A percentile compares a stretch with the other conserved stretches of the same genome.
Evolutionary conservation across 2,797 vertebrate species (phyloP).

Genomic region (Miichthys miiuy): DNA sequence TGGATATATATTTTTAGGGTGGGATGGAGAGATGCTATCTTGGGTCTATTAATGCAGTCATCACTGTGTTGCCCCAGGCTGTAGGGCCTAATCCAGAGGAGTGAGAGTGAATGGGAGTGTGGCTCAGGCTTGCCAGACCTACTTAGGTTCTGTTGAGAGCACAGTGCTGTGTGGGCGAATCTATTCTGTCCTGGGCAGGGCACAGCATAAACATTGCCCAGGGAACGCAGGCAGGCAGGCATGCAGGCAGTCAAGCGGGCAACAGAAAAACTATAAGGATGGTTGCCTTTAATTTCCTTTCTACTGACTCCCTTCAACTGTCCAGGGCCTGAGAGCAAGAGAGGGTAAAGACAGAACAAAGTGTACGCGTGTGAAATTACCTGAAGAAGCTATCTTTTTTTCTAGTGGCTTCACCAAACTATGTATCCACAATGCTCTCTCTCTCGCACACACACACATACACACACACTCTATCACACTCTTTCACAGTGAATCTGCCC

Average conservation of each 20-base stretch:
- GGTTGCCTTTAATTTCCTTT: constrained; percentile 82
- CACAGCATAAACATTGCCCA: constrained; percentile 84
- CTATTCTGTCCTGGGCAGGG: constrained; percentile 82
- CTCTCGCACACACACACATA: neutral
- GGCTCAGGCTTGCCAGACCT: constrained; percentile 81
- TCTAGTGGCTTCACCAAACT: constrained; percentile 36
- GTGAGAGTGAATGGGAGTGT: constrained; percentile 79
- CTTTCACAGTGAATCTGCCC: constrained; percentile 55
- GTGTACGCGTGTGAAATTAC: constrained; percentile 67
- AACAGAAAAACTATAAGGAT: constrained; percentile 80
- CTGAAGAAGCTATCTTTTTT: constrained; percentile 54
- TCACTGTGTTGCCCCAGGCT: constrained; percentile 68
- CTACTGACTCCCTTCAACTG: constrained; percentile 71
- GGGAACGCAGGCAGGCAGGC: constrained; percentile 74
- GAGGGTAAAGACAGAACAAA: constrained; percentile 41
- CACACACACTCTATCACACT: constrained; percentile 39
- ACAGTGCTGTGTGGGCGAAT: constrained; percentile 87
- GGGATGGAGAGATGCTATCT: constrained; percentile 72
- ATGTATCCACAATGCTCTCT: constrained; percentile 29
- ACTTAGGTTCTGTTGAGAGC: constrained; percentile 85
- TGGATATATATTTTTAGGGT: constrained; percentile 62
- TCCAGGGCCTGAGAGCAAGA: constrained; percentile 57
- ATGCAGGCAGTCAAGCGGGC: constrained; percentile 77
- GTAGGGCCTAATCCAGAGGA: constrained; percentile 78
- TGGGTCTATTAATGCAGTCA: constrained; percentile 75